Percentiles rank a stretch among this genome's conserved stretches.
These are phyloP conservation scores for Calyptomena viridis DNA, from an alignment of 2,113 vertebrate species.

Conservation along the genomic window DNA sequence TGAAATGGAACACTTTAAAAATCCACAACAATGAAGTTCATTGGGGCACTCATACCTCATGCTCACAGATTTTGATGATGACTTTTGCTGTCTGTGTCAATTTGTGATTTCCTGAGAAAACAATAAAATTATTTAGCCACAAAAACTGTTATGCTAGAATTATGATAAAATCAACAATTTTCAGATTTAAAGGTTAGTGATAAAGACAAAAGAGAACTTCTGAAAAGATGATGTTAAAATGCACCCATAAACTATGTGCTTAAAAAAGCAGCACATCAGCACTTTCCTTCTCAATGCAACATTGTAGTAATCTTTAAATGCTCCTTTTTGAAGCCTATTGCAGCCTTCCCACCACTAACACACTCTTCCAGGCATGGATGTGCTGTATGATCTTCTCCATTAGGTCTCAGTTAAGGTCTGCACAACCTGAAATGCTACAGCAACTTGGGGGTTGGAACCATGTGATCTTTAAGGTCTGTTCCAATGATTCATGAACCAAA, in stretches of 20 bases:
- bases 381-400: neutral
- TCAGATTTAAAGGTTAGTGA: neutral
- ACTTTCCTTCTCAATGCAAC: neutral
- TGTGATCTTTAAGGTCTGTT: neutral
- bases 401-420: neutral
- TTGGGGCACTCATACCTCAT: slow-evolving; percentile 82
- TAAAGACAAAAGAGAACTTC: neutral
- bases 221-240: neutral
- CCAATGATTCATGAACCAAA: neutral
- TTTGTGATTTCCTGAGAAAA: slow-evolving; percentile 92
- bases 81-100: slow-evolving; percentile 97
- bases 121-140: slow-evolving; percentile 46
- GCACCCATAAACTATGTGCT: neutral
- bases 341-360: neutral
- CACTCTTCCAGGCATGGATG: neutral
- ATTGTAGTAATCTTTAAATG: neutral
- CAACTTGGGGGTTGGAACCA: neutral
- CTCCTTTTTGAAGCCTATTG: neutral
- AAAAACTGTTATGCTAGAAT: neutral
- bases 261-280: neutral
- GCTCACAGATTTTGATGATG: slow-evolving; percentile 98
- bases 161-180: neutral
- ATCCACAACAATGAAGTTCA: neutral
- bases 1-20: neutral
- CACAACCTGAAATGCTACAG: neutral